These are phyloP conservation scores for Caenorhabditis angaria DNA, from an alignment of 2,888 invertebrate species.

Conservation along the genomic window DNA sequence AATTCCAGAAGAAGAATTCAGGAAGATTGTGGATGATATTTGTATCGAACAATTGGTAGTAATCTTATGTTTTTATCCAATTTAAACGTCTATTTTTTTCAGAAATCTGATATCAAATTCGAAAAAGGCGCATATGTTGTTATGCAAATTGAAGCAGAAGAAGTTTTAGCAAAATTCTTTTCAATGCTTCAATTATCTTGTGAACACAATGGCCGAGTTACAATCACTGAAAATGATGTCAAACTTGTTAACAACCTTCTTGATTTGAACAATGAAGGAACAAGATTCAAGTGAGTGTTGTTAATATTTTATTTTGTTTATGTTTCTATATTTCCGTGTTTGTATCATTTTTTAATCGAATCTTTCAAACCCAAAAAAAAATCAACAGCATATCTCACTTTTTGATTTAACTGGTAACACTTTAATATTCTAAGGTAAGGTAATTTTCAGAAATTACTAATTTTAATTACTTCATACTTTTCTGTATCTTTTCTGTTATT, in stretches of 20 bases:
- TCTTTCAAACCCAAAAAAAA: too few relatives aligned
- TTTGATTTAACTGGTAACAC: too few relatives aligned
- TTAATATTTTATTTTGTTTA: not conserved
- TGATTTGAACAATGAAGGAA: too few relatives aligned
- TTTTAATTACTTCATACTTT: too few relatives aligned
- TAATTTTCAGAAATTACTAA: too few relatives aligned
- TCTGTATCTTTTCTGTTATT: too few relatives aligned
- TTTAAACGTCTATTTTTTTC: not conserved
- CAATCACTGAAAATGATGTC: not conserved
- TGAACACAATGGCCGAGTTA: not conserved
- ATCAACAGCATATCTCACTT: too few relatives aligned
- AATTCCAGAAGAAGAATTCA: conserved; percentile 10
- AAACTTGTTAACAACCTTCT: not conserved
- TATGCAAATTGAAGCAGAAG: not conserved
- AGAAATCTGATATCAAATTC: not conserved
- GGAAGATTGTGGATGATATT: conserved; percentile 14
- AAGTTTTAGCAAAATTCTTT: not conserved
- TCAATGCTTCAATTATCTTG: not conserved
- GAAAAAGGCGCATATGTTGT: not conserved
- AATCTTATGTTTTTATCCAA: too few relatives aligned
- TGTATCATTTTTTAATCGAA: too few relatives aligned
- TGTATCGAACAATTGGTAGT: not conserved
- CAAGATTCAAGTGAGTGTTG: not conserved
- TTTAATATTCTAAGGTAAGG: too few relatives aligned
- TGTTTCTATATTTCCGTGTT: not conserved